Evolutionary conservation across 2,113 vertebrate genomes (phyloP).

Genomic region (Sturnus vulgaris): DNA sequence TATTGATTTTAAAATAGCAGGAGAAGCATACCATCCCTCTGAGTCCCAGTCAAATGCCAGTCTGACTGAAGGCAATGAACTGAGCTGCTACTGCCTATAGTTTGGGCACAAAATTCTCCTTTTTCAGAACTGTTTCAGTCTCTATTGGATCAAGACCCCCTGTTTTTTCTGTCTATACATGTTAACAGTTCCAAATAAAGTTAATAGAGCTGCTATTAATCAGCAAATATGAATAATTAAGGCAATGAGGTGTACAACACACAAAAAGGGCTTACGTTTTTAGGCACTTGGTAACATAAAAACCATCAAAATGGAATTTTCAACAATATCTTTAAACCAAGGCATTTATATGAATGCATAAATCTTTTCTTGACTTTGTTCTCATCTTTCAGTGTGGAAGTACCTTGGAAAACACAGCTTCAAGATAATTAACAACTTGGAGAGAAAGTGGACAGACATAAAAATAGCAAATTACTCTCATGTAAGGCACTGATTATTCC

Average conservation of each 20-base stretch:
- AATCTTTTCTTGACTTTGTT: background rate
- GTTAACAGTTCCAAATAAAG: background rate
- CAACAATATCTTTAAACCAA: background rate
- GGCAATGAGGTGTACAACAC: background rate
- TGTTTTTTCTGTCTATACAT: background rate
- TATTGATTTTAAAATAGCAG: background rate
- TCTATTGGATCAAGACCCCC: background rate
- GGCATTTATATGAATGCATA: background rate
- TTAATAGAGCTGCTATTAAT: background rate
- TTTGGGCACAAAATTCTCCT: background rate
- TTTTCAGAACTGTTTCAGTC: background rate
- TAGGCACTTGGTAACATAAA: background rate
- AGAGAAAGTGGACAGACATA: background rate
- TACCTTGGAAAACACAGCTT: background rate
- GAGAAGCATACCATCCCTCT: background rate
- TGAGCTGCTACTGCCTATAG: background rate
- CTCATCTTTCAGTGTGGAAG: background rate
- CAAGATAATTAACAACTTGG: background rate
- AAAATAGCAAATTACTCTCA: background rate
- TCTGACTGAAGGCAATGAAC: background rate
- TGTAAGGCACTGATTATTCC: background rate
- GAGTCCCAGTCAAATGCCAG: background rate
- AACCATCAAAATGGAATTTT: background rate
- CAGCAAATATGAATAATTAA: background rate
- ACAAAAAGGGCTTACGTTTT: background rate